phyloP scores from a whole-genome alignment of 2,797 vertebrate genomes.

The Perodicticus potto region DNA sequence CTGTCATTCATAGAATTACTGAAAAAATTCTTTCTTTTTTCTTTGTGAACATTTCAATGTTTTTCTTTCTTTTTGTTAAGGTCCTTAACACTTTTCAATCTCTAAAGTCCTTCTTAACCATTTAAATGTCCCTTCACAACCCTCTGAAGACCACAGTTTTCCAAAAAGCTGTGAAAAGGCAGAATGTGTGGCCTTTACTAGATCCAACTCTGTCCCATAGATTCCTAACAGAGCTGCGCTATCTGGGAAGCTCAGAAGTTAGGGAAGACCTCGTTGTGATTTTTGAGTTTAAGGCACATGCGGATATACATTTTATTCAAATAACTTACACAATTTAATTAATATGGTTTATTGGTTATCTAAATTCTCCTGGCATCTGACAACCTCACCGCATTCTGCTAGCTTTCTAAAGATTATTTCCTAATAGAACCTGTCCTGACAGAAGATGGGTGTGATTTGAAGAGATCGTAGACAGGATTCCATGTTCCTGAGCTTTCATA shows the following conservation, averaged over 20 bases:
- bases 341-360: background rate
- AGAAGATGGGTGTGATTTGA: background rate
- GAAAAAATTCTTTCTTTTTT: background rate
- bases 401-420: conserved; percentile 12
- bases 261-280: background rate
- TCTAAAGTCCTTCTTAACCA: background rate
- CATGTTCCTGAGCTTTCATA: background rate
- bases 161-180: background rate
- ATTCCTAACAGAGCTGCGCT: background rate
- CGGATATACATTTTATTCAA: background rate
- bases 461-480: background rate
- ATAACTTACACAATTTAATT: background rate
- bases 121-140: background rate
- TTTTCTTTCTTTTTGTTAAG: background rate
- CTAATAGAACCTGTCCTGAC: background rate
- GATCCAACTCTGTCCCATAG: background rate
- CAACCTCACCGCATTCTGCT: background rate
- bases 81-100: background rate
- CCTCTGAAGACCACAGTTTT: background rate
- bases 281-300: background rate
- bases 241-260: background rate
- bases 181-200: background rate
- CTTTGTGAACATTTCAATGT: background rate
- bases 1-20: background rate
- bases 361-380: background rate